A percentile compares a stretch with the other conserved stretches of the same genome.
These are phyloP conservation scores for Alectura lathami DNA, from an alignment of 2,113 vertebrate species.

Conservation along the genomic window DNA sequence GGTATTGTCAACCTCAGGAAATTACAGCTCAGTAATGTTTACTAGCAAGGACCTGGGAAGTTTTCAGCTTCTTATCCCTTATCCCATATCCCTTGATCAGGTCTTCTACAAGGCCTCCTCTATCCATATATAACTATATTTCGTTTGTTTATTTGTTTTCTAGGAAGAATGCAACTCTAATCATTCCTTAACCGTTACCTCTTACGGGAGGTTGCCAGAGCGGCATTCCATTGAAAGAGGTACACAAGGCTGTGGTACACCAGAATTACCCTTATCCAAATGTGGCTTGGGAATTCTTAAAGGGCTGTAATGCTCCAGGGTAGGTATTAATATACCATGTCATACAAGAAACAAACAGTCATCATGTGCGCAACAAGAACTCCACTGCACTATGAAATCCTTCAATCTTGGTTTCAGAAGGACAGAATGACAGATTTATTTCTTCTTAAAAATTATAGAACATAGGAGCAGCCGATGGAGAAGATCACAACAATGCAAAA, in stretches of 20 bases:
- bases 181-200: background rate
- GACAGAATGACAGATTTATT: background rate
- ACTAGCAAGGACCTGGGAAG: background rate
- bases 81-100: background rate
- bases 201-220: background rate
- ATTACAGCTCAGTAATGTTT: background rate
- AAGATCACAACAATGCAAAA: background rate
- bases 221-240: background rate
- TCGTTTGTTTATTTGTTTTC: background rate
- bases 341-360: rapidly evolving
- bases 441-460: background rate
- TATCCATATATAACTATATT: background rate
- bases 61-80: background rate
- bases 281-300: background rate
- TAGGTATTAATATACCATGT: background rate
- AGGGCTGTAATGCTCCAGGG: rapidly evolving
- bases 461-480: background rate
- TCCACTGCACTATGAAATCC: background rate
- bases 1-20: background rate
- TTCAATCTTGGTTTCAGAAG: background rate
- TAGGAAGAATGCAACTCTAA: background rate
- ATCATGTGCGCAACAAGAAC: background rate
- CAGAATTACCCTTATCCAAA: background rate
- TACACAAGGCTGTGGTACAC: rapidly evolving
- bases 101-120: background rate